Conservation (phyloP, 1,140 invertebrate genomes). For the Drosophila yakuba region DNA sequence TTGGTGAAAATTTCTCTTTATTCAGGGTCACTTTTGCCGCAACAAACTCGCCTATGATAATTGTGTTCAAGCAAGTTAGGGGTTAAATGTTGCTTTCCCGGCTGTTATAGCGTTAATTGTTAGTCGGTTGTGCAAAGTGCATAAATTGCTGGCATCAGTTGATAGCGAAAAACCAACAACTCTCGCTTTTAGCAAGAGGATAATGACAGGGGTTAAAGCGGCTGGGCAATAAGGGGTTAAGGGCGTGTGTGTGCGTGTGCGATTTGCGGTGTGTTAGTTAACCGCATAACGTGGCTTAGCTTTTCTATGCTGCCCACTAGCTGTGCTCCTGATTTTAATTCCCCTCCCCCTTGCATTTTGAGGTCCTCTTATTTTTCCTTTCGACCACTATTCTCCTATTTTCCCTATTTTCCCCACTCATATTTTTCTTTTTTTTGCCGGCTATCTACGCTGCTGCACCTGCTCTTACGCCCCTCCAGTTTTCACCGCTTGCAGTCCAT, state of each 20-base stretch:
- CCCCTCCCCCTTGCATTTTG: background rate
- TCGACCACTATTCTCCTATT: background rate
- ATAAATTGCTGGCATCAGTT: conserved; percentile 57
- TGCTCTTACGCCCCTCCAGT: conserved; percentile 22
- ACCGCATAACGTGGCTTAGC: conserved; percentile 68
- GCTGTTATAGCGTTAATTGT: conserved; percentile 12
- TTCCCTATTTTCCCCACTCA: background rate
- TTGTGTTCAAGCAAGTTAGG: background rate
- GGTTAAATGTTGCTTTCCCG: conserved; percentile 2
- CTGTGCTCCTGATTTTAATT: background rate
- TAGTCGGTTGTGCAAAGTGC: conserved; percentile 13
- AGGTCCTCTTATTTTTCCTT: background rate
- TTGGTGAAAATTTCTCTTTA: background rate
- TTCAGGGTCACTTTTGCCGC: background rate
- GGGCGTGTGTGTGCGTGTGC: conserved; percentile 14
- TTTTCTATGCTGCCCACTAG: conserved; percentile 25
- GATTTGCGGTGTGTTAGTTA: conserved; percentile 37
- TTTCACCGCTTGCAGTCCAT: conserved; percentile 66
- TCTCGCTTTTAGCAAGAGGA: conserved; percentile 35
- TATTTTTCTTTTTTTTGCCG: conserved; percentile 1
- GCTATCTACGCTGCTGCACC: conserved; percentile 37
- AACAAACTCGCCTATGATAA: background rate
- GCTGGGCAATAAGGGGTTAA: background rate
- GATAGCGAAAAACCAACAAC: conserved; percentile 39
- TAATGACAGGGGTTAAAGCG: background rate